Evolutionary conservation across 2,888 invertebrate genomes (phyloP).

Genomic region (Eudemis profundana): DNA sequence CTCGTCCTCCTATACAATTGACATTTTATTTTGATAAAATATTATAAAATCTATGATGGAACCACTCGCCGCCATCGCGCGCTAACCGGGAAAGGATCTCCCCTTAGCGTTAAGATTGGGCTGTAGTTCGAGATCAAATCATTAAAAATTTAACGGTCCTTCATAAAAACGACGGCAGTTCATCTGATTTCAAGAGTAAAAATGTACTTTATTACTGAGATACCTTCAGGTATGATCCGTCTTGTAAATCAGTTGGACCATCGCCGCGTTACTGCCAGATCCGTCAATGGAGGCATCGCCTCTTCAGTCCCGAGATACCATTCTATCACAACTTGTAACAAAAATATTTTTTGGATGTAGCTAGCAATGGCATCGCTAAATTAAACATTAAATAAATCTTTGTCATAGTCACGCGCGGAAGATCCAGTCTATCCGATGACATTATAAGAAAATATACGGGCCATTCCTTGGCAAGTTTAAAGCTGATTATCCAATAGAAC

Average conservation of each 20-base stretch:
- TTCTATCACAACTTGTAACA: constrained; percentile 63
- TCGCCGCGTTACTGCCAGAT: constrained; percentile 15
- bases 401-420: constrained; percentile 41
- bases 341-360: constrained; percentile 58
- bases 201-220: constrained; percentile 22
- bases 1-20: constrained; percentile 68
- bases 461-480: background rate
- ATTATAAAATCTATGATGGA: constrained; percentile 74
- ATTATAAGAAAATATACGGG: constrained; percentile 10
- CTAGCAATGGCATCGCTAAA: constrained; percentile 60
- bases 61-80: constrained; percentile 59
- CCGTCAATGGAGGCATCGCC: constrained; percentile 24
- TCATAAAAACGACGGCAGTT: constrained; percentile 13
- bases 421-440: constrained; percentile 31
- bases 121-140: constrained; percentile 76
- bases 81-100: constrained; percentile 46
- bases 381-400: constrained; percentile 44
- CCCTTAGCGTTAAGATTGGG: constrained; percentile 42
- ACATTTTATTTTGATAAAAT: constrained; percentile 75
- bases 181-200: constrained; percentile 9
- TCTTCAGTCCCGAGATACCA: constrained; percentile 50
- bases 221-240: constrained; percentile 6
- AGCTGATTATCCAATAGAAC: background rate
- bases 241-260: constrained; percentile 19
- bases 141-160: constrained; percentile 38